phyloP scores from a whole-genome alignment of 2,888 invertebrate species.

The Autographa pulchrina region DNA sequence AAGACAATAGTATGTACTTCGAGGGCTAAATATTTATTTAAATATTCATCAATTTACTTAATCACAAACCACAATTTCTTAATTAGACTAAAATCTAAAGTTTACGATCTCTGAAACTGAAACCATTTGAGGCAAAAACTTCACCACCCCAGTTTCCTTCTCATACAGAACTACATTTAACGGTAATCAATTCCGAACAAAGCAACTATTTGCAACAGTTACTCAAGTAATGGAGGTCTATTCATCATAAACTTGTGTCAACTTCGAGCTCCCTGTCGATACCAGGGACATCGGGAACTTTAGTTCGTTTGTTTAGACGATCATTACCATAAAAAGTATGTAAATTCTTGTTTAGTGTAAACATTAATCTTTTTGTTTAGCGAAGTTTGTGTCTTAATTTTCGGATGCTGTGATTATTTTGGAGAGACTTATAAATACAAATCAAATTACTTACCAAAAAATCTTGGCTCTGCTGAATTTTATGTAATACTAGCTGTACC shows the following conservation, averaged over 20 bases:
- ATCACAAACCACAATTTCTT: background rate
- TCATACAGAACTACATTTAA: constrained; percentile 21
- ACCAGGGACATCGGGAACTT: constrained; percentile 38
- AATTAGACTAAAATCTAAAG: background rate
- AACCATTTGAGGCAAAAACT: background rate
- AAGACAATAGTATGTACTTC: no score
- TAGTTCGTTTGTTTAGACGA: constrained; percentile 34
- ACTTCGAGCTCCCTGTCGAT: constrained; percentile 41
- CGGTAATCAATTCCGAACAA: constrained; percentile 47
- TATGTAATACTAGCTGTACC: no score
- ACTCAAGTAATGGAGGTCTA: constrained; percentile 46
- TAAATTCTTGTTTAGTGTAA: background rate
- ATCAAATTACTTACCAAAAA: no score
- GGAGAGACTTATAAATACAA: background rate
- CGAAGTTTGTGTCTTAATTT: background rate
- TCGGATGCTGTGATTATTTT: background rate
- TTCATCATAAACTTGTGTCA: constrained; percentile 48
- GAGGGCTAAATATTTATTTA: background rate
- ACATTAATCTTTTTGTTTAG: background rate
- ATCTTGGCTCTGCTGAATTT: no score
- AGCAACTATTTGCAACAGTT: constrained; percentile 41
- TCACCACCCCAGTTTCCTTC: constrained; percentile 15
- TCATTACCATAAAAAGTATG: constrained; percentile 16
- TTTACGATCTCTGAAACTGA: background rate
- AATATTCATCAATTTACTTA: background rate